Evolutionary conservation across 1,140 invertebrate genomes (phyloP).

Genomic region (Drosophila melanica): DNA sequence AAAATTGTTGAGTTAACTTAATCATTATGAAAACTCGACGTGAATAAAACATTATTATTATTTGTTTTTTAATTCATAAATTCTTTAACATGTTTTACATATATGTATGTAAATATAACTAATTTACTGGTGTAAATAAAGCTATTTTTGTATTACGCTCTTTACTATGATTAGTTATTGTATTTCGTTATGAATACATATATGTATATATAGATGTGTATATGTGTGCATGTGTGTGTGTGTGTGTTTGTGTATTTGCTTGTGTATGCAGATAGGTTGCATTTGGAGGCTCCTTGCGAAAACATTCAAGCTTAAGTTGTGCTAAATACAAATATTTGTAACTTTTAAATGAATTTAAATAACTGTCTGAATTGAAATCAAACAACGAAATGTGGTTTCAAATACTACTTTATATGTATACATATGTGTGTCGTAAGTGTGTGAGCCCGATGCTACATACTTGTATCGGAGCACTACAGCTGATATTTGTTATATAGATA

Average conservation of each 20-base stretch:
- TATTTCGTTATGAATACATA: conserved; percentile 38
- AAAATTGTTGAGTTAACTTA: no score
- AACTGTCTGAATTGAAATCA: background rate
- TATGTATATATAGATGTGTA: conserved; percentile 11
- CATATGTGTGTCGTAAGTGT: background rate
- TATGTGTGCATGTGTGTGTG: conserved; percentile 9
- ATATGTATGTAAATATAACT: conserved; percentile 35
- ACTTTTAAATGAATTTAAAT: background rate
- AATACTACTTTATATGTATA: background rate
- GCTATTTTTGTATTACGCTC: conserved; percentile 54
- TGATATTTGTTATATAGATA: conserved; percentile 3
- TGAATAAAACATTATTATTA: conserved; percentile 1
- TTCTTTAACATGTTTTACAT: conserved; percentile 45
- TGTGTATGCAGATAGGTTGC: conserved; percentile 1
- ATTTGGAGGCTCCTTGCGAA: conserved; percentile 9
- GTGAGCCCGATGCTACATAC: background rate
- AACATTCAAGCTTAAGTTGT: conserved; percentile 13
- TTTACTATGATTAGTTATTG: conserved; percentile 51
- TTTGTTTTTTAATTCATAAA: conserved; percentile 45
- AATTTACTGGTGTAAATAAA: conserved; percentile 55
- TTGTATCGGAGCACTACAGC: conserved; percentile 4
- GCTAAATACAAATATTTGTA: background rate
- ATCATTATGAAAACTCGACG: background rate
- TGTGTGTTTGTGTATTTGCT: background rate
- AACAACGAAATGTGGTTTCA: background rate